These are phyloP conservation scores for Lycophotia porphyrea DNA, from an alignment of 2,888 invertebrate species.

Conservation along the genomic window DNA sequence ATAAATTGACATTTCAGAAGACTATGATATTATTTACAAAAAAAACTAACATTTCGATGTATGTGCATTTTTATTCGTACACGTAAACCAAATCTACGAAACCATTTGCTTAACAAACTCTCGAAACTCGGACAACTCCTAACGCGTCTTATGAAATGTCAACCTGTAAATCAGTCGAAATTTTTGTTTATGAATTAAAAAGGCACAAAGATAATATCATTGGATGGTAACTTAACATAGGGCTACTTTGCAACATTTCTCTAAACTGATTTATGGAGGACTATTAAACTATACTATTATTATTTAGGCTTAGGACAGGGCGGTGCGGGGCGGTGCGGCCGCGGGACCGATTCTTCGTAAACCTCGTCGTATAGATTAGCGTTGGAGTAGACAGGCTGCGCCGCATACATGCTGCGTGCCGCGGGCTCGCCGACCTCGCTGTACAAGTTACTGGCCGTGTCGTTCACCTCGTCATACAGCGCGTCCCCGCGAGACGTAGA, in stretches of 20 bases:
- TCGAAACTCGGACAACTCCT: not conserved
- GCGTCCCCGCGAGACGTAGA: constrained; percentile 71
- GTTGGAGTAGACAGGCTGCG: constrained; percentile 72
- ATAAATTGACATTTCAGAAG: constrained; percentile 64
- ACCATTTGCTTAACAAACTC: not conserved
- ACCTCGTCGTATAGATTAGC: constrained; percentile 85
- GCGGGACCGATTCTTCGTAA: constrained; percentile 79
- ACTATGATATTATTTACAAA: constrained; percentile 22
- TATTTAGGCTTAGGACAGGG: constrained; percentile 87
- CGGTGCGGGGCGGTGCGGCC: constrained; percentile 91
- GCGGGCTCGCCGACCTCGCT: constrained; percentile 81
- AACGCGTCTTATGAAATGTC: constrained; percentile 63
- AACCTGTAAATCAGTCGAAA: constrained; percentile 63
- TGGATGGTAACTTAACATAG: constrained; percentile 65
- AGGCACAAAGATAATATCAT: constrained; percentile 65
- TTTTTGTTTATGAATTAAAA: constrained; percentile 55
- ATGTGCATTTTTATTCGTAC: constrained; percentile 9
- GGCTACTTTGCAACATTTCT: constrained; percentile 27
- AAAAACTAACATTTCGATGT: constrained; percentile 23
- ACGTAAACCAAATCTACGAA: constrained; percentile 6
- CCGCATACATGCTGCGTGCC: constrained; percentile 63
- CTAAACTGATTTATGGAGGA: constrained; percentile 44
- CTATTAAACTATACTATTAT: constrained; percentile 36
- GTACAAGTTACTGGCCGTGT: constrained; percentile 83
- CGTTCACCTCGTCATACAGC: constrained; percentile 84